A percentile compares a stretch with the other conserved stretches of the same genome.
Evolutionary conservation across 2,797 vertebrate species (phyloP).

Genomic region (Tokudaia tokunoshimensis): DNA sequence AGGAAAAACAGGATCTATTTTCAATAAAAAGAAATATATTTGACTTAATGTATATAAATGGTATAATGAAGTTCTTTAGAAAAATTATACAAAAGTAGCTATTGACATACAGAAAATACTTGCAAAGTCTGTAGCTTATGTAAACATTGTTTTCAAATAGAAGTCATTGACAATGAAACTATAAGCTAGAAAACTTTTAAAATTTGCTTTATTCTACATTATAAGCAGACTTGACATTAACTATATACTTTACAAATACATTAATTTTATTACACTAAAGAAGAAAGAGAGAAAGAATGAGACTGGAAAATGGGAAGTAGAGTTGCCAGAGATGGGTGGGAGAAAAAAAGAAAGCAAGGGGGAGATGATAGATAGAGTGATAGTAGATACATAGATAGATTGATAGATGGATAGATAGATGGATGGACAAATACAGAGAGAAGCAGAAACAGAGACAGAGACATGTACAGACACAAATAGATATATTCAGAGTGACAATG

Average conservation of each 20-base stretch:
- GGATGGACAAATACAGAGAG: background rate
- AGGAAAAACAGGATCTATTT: too few species aligned
- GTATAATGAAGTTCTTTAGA: background rate
- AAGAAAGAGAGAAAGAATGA: background rate
- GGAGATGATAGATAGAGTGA: background rate
- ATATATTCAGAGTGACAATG: background rate
- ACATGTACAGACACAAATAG: background rate
- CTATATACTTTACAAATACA: background rate
- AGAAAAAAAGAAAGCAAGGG: background rate
- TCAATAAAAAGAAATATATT: background rate
- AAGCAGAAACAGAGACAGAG: too few species aligned
- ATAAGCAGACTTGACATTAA: background rate
- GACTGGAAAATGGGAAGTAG: rapidly evolving
- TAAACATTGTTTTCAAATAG: background rate
- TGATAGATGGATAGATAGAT: too few species aligned
- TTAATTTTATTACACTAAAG: background rate
- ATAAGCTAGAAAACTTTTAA: background rate
- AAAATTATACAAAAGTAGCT: background rate
- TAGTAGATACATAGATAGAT: too few species aligned
- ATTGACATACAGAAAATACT: background rate
- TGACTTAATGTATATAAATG: background rate
- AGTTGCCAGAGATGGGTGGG: rapidly evolving
- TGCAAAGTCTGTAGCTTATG: background rate
- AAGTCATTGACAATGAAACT: too few species aligned
- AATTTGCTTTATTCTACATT: background rate